These are phyloP conservation scores for Baryphthengus martii DNA, from an alignment of 2,113 vertebrate genomes.

Conservation along the genomic window DNA sequence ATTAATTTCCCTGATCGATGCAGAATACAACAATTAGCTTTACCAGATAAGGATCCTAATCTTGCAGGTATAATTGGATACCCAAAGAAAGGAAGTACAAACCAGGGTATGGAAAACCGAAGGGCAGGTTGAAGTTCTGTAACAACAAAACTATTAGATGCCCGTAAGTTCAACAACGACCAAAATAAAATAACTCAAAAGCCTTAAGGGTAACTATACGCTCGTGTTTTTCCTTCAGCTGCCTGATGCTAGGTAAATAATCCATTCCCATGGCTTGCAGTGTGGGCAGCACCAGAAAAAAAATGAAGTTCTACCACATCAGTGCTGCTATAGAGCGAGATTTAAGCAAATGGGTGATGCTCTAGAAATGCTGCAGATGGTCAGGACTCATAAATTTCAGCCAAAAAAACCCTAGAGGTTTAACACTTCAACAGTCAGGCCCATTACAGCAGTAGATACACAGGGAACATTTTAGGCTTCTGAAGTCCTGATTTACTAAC, in stretches of 20 bases:
- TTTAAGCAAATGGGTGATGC: not conserved
- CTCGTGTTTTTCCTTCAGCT: not conserved
- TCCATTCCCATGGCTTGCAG: not conserved
- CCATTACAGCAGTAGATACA: not conserved
- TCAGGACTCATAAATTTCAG: not conserved
- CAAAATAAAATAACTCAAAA: not conserved
- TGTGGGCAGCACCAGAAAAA: not conserved
- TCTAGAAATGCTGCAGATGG: not conserved
- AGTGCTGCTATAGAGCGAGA: not conserved
- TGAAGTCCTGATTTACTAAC: not conserved
- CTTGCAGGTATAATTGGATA: slow-evolving; percentile 48
- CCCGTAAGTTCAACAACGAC: not conserved
- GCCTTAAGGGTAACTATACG: not conserved
- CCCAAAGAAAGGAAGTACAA: slow-evolving; percentile 1
- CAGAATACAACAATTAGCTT: slow-evolving; percentile 44
- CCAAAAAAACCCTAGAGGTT: not conserved
- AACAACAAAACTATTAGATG: not conserved
- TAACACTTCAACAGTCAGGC: not conserved
- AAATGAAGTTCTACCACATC: not conserved
- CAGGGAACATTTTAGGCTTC: not conserved
- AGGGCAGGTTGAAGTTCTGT: not conserved
- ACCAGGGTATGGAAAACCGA: not conserved
- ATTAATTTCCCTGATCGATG: slow-evolving; percentile 38
- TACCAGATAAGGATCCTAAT: slow-evolving; percentile 59
- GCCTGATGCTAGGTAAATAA: not conserved